These are phyloP conservation scores for Zosterops borbonicus DNA, from an alignment of 2,113 vertebrate species.

Conservation along the genomic window DNA sequence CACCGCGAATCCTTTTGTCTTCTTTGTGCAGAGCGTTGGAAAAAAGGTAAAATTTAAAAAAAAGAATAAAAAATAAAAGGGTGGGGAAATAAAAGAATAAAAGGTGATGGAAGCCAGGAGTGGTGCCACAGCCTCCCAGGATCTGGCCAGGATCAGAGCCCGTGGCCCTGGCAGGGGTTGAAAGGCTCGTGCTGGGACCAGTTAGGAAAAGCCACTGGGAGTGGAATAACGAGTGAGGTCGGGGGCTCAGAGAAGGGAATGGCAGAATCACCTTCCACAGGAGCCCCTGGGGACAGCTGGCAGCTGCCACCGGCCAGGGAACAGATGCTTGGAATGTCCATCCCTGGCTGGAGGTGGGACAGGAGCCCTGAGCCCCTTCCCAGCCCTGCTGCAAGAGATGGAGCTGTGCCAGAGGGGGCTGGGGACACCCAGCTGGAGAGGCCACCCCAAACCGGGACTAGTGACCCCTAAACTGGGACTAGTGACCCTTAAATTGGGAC, in stretches of 20 bases:
- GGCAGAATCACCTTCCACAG: not conserved
- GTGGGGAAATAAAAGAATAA: rapidly evolving
- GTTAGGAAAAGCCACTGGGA: not conserved
- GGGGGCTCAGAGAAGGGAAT: rapidly evolving
- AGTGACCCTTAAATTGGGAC: not conserved
- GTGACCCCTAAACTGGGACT: not conserved
- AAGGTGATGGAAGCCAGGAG: not conserved
- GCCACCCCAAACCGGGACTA: not conserved
- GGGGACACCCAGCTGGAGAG: not conserved
- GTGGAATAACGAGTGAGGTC: rapidly evolving
- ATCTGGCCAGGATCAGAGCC: not conserved
- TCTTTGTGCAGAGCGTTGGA: slow-evolving; percentile 1
- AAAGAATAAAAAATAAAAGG: rapidly evolving
- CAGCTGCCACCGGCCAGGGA: not conserved
- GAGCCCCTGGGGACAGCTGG: not conserved
- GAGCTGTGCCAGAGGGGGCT: rapidly evolving
- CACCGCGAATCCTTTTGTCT: not conserved
- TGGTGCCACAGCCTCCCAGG: rapidly evolving
- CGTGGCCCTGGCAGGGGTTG: rapidly evolving
- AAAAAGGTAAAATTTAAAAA: too few species aligned
- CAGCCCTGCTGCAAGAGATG: not conserved
- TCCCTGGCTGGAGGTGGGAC: not conserved
- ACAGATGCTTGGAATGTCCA: not conserved
- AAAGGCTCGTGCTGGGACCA: not conserved
- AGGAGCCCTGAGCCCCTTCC: not conserved